phyloP scores from a whole-genome alignment of 2,113 vertebrate genomes.

The Urocynchramus pylzowi region DNA sequence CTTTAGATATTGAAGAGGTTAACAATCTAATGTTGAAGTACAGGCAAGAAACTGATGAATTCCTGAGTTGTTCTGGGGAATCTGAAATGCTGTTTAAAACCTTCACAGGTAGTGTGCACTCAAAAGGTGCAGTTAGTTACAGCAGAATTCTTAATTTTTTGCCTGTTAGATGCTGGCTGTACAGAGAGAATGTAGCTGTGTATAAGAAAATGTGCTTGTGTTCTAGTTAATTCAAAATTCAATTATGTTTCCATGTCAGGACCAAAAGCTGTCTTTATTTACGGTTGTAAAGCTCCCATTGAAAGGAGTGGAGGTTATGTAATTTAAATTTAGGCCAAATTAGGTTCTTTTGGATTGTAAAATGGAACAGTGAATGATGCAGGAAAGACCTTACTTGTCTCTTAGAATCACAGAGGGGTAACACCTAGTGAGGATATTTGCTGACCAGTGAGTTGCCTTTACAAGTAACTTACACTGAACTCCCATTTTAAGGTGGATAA shows the following conservation, averaged over 20 bases:
- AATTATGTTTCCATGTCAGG: neutral
- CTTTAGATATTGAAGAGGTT: neutral
- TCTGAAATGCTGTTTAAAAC: neutral
- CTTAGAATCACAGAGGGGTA: neutral
- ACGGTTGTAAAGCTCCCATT: neutral
- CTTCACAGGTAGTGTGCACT: neutral
- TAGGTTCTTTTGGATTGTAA: neutral
- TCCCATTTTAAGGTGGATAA: neutral
- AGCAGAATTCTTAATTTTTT: neutral
- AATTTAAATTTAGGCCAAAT: conserved; percentile 28
- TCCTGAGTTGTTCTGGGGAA: neutral
- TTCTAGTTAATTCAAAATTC: conserved; percentile 14
- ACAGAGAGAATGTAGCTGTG: neutral
- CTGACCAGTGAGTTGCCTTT: neutral
- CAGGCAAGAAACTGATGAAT: neutral
- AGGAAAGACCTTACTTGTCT: neutral
- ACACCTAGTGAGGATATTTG: neutral
- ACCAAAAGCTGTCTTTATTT: conserved; percentile 12
- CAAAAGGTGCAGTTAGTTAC: neutral
- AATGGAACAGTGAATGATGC: neutral
- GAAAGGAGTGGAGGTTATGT: neutral
- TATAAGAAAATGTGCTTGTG: neutral
- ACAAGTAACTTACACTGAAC: neutral
- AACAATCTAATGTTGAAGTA: neutral
- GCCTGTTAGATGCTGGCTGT: neutral